Evolutionary conservation across 2,113 vertebrate genomes (phyloP).

Genomic region (Cyanoliseus patagonus): DNA sequence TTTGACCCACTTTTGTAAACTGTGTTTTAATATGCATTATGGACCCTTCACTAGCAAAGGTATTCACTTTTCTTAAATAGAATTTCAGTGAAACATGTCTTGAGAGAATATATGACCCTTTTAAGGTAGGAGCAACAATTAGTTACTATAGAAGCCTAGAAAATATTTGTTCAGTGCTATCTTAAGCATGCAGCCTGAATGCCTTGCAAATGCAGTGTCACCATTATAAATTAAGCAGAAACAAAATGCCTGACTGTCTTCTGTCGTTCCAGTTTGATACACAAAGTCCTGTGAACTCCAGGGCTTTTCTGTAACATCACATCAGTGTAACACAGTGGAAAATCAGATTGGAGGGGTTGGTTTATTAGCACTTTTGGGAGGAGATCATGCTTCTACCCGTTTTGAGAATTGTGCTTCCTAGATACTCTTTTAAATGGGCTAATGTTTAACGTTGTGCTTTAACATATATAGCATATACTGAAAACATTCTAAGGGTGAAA

Average conservation of each 20-base stretch:
- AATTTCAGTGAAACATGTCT: conserved; percentile 36
- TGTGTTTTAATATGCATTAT: not conserved
- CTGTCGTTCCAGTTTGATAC: not conserved
- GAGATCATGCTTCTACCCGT: not conserved
- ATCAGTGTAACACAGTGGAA: not conserved
- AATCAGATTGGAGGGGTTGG: not conserved
- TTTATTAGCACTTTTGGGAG: not conserved
- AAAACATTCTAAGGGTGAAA: not conserved
- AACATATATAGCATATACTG: not conserved
- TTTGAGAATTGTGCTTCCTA: not conserved
- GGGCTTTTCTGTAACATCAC: not conserved
- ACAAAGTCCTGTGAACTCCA: not conserved
- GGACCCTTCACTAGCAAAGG: not conserved
- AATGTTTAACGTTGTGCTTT: not conserved
- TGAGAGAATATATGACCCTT: conserved; percentile 15
- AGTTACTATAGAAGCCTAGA: conserved; percentile 59
- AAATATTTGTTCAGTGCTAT: conserved; percentile 62
- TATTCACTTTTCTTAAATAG: conserved; percentile 37
- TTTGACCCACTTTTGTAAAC: conserved; percentile 4
- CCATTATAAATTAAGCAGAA: conserved; percentile 31
- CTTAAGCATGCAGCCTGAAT: conserved; percentile 9
- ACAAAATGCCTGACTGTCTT: not conserved
- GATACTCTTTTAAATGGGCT: not conserved
- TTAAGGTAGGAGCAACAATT: conserved; percentile 15
- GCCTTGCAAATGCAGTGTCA: not conserved